Evolutionary conservation across 1,140 invertebrate genomes (phyloP).

Genomic region (Eueides isabella): DNA sequence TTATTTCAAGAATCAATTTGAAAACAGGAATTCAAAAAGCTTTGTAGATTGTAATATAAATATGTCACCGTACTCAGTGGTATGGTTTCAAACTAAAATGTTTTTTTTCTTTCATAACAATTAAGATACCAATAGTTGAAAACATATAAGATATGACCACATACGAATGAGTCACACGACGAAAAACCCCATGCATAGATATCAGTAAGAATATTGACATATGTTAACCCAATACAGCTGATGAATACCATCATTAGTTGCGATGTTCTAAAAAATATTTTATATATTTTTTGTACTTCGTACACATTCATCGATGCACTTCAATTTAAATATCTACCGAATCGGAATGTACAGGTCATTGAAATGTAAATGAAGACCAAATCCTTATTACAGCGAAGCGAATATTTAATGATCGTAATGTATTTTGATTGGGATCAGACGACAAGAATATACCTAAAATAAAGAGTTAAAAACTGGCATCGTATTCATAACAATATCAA

Average conservation of each 20-base stretch:
- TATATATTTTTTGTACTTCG: background rate
- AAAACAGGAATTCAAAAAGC: too few species aligned
- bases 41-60: too few species aligned
- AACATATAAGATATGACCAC: slow-evolving; percentile 45
- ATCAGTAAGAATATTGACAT: slow-evolving; percentile 52
- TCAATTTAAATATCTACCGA: background rate
- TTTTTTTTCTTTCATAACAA: too few species aligned
- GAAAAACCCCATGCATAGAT: slow-evolving; percentile 48
- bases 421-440: background rate
- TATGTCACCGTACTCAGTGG: too few species aligned
- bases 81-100: too few species aligned
- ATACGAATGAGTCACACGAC: slow-evolving; percentile 46
- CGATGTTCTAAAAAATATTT: background rate
- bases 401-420: background rate
- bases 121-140: background rate
- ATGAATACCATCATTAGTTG: slow-evolving; percentile 6
- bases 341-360: background rate
- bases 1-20: too few species aligned
- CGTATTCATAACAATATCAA: background rate
- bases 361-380: background rate
- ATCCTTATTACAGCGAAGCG: background rate
- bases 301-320: too few species aligned
- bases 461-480: background rate
- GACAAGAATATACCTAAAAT: background rate
- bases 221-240: slow-evolving; percentile 31